These are phyloP conservation scores for Mercenaria mercenaria DNA, from an alignment of 1,140 invertebrate species.

Conservation along the genomic window DNA sequence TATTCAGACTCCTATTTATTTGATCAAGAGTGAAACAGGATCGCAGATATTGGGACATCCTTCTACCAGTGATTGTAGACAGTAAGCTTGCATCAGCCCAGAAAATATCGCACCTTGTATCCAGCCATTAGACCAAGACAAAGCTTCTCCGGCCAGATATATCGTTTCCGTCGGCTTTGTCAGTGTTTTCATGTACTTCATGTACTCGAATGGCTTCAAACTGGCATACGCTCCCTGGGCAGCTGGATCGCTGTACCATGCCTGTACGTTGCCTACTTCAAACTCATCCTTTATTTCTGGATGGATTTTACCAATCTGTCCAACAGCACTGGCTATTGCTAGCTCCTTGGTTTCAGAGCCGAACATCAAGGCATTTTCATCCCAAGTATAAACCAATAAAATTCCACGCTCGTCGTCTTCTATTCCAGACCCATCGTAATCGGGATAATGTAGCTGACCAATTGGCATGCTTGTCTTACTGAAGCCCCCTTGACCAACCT, in stretches of 20 bases:
- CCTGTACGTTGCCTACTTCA: conserved; percentile 66
- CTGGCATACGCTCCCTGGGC: conserved; percentile 55
- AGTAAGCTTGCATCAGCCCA: conserved; percentile 18
- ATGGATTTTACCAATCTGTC: conserved; percentile 67
- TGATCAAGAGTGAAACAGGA: no score
- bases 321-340: conserved; percentile 60
- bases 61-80: conserved; percentile 23
- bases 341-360: conserved; percentile 47
- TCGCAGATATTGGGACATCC: neutral
- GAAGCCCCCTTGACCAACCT: conserved; percentile 64
- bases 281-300: conserved; percentile 65
- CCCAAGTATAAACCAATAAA: conserved; percentile 59
- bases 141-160: conserved; percentile 37
- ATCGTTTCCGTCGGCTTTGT: neutral
- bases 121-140: conserved; percentile 49
- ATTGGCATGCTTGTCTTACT: conserved; percentile 61
- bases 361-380: conserved; percentile 55
- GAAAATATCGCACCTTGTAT: conserved; percentile 49
- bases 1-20: no score
- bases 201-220: conserved; percentile 52
- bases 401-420: conserved; percentile 55
- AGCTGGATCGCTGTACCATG: conserved; percentile 65
- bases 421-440: conserved; percentile 28
- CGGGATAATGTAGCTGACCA: conserved; percentile 66
- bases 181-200: conserved; percentile 24